phyloP scores from a whole-genome alignment of 2,113 vertebrate species.

The Tragulus kanchil region DNA sequence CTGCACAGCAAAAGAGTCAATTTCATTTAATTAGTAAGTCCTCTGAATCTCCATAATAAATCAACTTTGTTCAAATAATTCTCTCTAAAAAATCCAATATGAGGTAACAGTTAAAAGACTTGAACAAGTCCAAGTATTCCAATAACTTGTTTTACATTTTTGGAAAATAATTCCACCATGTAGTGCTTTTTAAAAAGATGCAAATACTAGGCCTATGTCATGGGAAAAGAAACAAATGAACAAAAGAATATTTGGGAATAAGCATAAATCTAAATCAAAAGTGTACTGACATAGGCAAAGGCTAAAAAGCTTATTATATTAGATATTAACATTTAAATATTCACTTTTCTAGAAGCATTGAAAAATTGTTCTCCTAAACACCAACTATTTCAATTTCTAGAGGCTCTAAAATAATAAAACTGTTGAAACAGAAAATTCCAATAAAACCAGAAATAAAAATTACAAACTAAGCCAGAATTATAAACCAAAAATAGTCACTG shows the following conservation, averaged over 20 bases:
- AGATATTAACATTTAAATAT: constrained; percentile 6
- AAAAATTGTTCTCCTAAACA: background rate
- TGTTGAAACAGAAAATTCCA: background rate
- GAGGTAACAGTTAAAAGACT: background rate
- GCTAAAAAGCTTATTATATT: background rate
- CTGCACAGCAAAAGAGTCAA: constrained; percentile 26
- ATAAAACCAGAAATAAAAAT: constrained; percentile 18
- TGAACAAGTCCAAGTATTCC: background rate
- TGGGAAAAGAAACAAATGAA: constrained; percentile 24
- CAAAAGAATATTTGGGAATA: constrained; percentile 23
- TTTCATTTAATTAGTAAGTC: background rate
- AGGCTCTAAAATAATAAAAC: background rate
- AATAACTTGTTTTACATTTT: background rate
- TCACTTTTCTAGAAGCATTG: constrained; percentile 39
- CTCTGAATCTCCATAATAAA: background rate
- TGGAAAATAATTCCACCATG: background rate
- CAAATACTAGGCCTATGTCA: constrained; percentile 17
- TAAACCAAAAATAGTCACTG: background rate
- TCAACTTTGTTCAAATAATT: constrained; percentile 12
- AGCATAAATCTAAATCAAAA: constrained; percentile 27
- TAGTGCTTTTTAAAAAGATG: background rate
- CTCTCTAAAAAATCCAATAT: constrained; percentile 16
- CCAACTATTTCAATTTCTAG: constrained; percentile 26
- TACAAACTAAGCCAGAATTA: background rate
- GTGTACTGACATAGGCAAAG: background rate